These are phyloP conservation scores for Euschistus heros DNA, from an alignment of 1,140 invertebrate species.

Conservation along the genomic window DNA sequence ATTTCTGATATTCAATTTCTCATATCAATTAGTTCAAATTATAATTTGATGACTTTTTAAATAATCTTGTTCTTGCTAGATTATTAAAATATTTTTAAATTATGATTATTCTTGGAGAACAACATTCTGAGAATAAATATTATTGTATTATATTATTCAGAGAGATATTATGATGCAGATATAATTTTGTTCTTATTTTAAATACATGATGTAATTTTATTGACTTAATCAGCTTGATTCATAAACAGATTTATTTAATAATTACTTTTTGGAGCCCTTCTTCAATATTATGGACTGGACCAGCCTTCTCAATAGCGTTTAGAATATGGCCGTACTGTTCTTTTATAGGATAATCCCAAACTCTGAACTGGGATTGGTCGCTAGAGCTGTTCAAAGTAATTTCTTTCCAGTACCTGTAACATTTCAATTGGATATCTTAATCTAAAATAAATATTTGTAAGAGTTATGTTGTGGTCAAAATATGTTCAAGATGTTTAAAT, in stretches of 20 bases:
- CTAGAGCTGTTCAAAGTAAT: constrained; percentile 67
- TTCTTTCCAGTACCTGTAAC: constrained; percentile 72
- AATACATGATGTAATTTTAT: too few relatives aligned
- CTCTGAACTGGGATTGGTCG: constrained; percentile 63
- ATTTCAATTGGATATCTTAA: neutral
- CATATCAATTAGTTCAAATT: too few relatives aligned
- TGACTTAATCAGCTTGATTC: neutral
- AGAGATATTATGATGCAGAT: neutral
- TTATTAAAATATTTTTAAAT: too few relatives aligned
- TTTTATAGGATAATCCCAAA: constrained; percentile 88
- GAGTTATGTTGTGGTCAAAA: too few relatives aligned
- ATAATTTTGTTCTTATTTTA: neutral
- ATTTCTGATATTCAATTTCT: too few relatives aligned
- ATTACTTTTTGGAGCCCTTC: constrained; percentile 61
- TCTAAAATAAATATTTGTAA: too few relatives aligned
- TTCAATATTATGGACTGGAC: constrained; percentile 51
- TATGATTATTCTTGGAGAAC: too few relatives aligned
- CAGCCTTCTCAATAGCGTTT: constrained; percentile 66
- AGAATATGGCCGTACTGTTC: constrained; percentile 83
- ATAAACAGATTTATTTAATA: neutral
- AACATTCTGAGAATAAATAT: too few relatives aligned
- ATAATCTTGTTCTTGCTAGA: too few relatives aligned
- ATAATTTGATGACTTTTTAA: too few relatives aligned
- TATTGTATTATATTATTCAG: neutral
- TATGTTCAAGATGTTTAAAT: too few relatives aligned